Conservation (phyloP, 2,797 vertebrate genomes). For the Somateria mollissima region DNA sequence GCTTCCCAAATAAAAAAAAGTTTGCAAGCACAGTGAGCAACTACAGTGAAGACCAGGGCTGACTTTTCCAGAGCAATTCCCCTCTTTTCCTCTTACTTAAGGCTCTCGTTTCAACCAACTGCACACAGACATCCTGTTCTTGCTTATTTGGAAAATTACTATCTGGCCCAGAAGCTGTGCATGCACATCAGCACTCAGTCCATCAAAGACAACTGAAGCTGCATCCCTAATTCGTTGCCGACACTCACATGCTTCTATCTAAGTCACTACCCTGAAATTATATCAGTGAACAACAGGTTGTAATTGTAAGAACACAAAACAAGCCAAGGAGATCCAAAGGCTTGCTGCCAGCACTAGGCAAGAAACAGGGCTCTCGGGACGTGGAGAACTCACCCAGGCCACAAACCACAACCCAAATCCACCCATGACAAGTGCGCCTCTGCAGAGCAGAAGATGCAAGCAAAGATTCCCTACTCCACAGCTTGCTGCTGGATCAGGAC, state of each 20-base stretch:
- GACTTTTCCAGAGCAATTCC: too few relatives aligned
- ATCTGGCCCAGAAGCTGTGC: not conserved
- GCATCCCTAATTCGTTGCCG: not conserved
- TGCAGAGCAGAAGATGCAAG: not conserved
- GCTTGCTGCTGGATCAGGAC: not conserved
- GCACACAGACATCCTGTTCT: not conserved
- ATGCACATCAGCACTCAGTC: rapidly evolving
- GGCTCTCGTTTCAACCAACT: not conserved
- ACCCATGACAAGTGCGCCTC: not conserved
- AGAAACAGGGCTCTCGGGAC: not conserved
- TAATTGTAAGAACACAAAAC: not conserved
- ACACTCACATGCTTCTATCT: rapidly evolving
- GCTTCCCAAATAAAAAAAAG: not conserved
- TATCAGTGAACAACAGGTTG: not conserved
- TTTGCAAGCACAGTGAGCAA: too few relatives aligned
- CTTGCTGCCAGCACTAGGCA: rapidly evolving
- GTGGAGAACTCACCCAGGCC: too few relatives aligned
- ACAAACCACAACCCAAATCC: too few relatives aligned
- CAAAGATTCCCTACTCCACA: not conserved
- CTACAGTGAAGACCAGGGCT: too few relatives aligned
- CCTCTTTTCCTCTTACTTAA: not conserved
- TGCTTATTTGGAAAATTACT: not conserved
- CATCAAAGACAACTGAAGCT: rapidly evolving
- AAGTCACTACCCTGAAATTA: not conserved
- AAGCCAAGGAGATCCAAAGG: not conserved